A percentile compares a stretch with the other conserved stretches of the same genome.
phyloP scores from a whole-genome alignment of 2,888 invertebrate species.

The Melangyna quadrimaculata region DNA sequence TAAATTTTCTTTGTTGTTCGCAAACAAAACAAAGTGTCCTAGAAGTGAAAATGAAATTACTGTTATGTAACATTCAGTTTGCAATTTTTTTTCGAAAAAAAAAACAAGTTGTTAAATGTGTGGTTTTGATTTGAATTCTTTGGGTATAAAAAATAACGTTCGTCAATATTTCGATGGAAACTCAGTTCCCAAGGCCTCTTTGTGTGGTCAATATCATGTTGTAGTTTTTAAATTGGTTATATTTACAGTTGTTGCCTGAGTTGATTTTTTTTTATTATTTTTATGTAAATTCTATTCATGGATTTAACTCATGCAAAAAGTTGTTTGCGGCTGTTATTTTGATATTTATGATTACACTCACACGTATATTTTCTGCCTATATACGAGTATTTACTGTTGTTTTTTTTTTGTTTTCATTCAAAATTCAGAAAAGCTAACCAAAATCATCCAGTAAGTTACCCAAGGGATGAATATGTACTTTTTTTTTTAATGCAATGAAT shows the following conservation, averaged over 20 bases:
- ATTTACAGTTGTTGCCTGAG: not conserved
- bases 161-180: slow-evolving; percentile 1
- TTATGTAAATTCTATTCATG: slow-evolving; percentile 2
- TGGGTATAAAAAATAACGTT: not conserved
- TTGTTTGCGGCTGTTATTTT: slow-evolving; percentile 9
- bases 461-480: not conserved
- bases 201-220: not conserved
- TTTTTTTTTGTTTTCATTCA: not conserved
- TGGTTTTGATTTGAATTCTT: not conserved
- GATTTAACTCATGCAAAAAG: not conserved
- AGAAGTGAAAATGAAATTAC: not conserved
- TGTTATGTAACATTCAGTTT: slow-evolving; percentile 4
- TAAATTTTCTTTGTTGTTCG: slow-evolving; percentile 28
- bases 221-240: not conserved
- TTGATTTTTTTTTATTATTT: not conserved
- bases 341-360: not conserved
- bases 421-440: not conserved
- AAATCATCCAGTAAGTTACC: not conserved
- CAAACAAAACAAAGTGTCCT: not conserved
- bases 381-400: too few relatives aligned
- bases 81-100: not conserved
- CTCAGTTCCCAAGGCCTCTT: not conserved
- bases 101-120: not conserved
- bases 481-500: not conserved
- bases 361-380: not conserved